Base-by-base conservation (phyloP, 2,888 invertebrate genomes). In the Machimus rusticus region DNA sequence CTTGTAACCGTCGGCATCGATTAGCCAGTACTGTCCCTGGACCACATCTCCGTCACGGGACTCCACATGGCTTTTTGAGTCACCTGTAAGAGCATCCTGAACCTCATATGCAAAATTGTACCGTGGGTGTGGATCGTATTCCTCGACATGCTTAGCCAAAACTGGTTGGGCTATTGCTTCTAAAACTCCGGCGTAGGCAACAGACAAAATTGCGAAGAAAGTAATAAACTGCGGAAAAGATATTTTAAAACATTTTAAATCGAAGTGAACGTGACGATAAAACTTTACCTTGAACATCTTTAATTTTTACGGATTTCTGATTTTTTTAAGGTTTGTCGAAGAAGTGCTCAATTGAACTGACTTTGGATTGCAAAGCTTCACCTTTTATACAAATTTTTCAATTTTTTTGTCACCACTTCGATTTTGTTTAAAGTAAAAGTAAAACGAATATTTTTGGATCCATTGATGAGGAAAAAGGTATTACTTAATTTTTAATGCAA, bases 21-120 rank as follows among this genome's bases (percentile, higher is more conserved):
- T 89, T 34, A 93, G 89, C 74, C 92, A 92, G 90, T 92, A 93
- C 88, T 91, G 94, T 91, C 91, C 94, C 90, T 93, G 93, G 81
- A 95, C 94, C 89, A 93, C 93, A 92, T 94, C 94, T 37, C 94
- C 94, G 88, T 92, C 91, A 89, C 94, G 94, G 89, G 93, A 93
- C 92, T 95, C 94, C 88, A 93, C 93, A 92, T 94, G 94, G 28
- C 90, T 92, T 89, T 93, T 93, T 81, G 90, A 90, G 89, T 93
- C 93, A 43, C 93, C 93, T 28, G 93, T 93, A 28, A 92, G 89
- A 87, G 90, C 89, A 87, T 93, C 93, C 89, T 93, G 91, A 14
- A 93, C 91, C 77, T 92, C 92, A 88, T 93, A 93, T 1, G 91
- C 91, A 90, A 91, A 93, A 78, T 91, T 90, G 90, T 93, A 93